Percentiles rank a stretch among this genome's conserved stretches.
These are phyloP conservation scores for Sceliomorpha sp. DNA, from an alignment of 2,888 invertebrate genomes.

Conservation along the genomic window DNA sequence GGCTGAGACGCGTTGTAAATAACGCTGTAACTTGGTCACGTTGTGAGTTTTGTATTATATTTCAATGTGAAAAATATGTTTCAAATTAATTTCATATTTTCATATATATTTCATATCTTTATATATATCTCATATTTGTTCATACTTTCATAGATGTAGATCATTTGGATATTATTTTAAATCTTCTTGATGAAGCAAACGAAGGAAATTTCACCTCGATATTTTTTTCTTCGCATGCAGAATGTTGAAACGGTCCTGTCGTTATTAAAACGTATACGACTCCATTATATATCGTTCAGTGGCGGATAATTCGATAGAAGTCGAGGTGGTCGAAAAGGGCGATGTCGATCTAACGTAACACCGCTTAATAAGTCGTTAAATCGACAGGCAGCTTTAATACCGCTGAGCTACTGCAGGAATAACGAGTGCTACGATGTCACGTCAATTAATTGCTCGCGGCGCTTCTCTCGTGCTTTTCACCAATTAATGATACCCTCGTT, in stretches of 20 bases:
- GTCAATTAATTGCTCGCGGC: conserved; percentile 44
- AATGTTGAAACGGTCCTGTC: conserved; percentile 12
- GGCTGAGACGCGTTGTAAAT: not conserved
- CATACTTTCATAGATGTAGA: too few species aligned
- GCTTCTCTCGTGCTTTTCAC: conserved; percentile 30
- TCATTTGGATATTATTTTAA: too few species aligned
- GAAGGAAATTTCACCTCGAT: not conserved
- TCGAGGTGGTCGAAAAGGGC: conserved; percentile 3
- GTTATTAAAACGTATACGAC: conserved; percentile 14
- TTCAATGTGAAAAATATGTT: too few species aligned
- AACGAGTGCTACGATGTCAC: conserved; percentile 37
- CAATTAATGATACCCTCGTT: conserved; percentile 39
- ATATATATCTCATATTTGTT: too few species aligned
- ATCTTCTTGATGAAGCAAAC: too few species aligned
- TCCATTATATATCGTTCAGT: conserved; percentile 23
- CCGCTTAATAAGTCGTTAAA: conserved; percentile 53
- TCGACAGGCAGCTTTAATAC: conserved; percentile 43
- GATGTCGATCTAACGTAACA: conserved; percentile 26
- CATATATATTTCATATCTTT: too few species aligned
- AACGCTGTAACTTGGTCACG: not conserved
- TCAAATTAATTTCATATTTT: too few species aligned
- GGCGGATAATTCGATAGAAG: conserved; percentile 4
- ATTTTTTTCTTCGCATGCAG: not conserved
- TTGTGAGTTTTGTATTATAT: too few species aligned
- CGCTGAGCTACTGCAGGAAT: conserved; percentile 21